Conservation (phyloP, 1,140 invertebrate species). For the Bombus picipes region DNA sequence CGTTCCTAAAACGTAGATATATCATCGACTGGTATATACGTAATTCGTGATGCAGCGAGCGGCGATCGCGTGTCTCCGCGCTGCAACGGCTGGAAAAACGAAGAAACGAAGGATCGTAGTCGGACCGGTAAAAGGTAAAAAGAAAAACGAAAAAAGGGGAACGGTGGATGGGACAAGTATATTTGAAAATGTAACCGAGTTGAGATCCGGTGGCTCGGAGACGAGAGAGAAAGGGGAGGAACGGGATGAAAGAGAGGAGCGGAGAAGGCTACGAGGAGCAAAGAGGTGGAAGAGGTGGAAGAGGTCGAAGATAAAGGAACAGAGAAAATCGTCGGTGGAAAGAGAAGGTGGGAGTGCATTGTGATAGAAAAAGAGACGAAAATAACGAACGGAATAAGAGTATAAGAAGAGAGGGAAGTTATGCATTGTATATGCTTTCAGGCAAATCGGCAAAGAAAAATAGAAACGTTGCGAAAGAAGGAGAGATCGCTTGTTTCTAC, state of each 20-base stretch:
- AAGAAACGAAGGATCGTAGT: neutral
- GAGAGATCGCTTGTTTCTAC: constrained; percentile 1
- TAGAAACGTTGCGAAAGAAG: constrained; percentile 6
- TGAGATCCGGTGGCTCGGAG: constrained; percentile 55
- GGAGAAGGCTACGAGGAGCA: constrained; percentile 25
- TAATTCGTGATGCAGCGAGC: neutral
- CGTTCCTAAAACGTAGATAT: neutral
- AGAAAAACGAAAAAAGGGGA: neutral
- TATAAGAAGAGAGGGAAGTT: neutral
- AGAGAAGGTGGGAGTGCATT: constrained; percentile 9
- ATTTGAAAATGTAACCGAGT: constrained; percentile 65
- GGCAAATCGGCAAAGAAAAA: constrained; percentile 1
- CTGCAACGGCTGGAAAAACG: neutral
- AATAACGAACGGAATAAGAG: constrained; percentile 26
- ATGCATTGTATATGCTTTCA: neutral
- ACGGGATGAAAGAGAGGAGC: constrained; percentile 44
- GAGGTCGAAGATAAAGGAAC: constrained; percentile 48
- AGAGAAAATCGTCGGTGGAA: constrained; percentile 25
- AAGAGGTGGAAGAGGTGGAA: constrained; percentile 30
- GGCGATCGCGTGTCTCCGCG: neutral
- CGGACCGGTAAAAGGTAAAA: constrained; percentile 2
- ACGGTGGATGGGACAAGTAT: constrained; percentile 39
- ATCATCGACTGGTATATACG: neutral
- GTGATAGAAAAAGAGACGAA: constrained; percentile 29
- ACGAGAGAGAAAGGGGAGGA: constrained; percentile 51